Evolutionary conservation across 2,888 invertebrate species (phyloP), one percentile per base, ranked within the genome.

Genomic region (Leistus spinibarbis): DNA sequence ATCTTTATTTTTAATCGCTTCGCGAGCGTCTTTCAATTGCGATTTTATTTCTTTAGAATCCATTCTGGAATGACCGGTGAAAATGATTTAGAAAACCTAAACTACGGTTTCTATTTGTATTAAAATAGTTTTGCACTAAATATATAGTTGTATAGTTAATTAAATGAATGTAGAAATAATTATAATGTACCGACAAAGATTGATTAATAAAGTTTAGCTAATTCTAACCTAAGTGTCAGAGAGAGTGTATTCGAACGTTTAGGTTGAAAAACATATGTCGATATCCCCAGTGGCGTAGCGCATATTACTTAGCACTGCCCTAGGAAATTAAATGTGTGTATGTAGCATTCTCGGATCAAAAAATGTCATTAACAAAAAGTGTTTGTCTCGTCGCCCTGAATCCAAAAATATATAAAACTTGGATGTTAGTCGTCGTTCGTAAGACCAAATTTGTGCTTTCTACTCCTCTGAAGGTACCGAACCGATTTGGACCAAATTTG

Each of bases 11-110:
- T 92, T 92, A 54, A 96, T 91, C n/a, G 91, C 88, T 82, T 94
- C 93, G 78, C 94, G 89, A 13, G 95, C 95, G 82, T 94, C 92
- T 86, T 96, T 97, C 69, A 97, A 84, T 17, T 90, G 82, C 1
- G 86, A 81, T 87, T 96, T 97, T 2, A 90, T 83, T 82, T 94
- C 92, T 81, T 90, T 90, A 5, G 87, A 80, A 67, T 77, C 76
- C 78, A 78, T 78, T 69, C 23, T 84, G 85, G n/a, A n/a, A n/a
- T n/a, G n/a, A n/a, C n/a, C n/a, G n/a, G n/a, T n/a, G n/a, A n/a
- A n/a, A n/a, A n/a, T n/a, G n/a, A n/a, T 40, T 40, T 40, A 7
- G 5, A 10, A 10, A 40, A 40, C 40, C 40, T 79, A 16, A 85
- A 85, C 75, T 86, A n/a, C n/a, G n/a, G n/a, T n/a, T 86, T 79